These are phyloP conservation scores for Drosophila neocordata DNA, from an alignment of 1,140 invertebrate species.

Conservation along the genomic window DNA sequence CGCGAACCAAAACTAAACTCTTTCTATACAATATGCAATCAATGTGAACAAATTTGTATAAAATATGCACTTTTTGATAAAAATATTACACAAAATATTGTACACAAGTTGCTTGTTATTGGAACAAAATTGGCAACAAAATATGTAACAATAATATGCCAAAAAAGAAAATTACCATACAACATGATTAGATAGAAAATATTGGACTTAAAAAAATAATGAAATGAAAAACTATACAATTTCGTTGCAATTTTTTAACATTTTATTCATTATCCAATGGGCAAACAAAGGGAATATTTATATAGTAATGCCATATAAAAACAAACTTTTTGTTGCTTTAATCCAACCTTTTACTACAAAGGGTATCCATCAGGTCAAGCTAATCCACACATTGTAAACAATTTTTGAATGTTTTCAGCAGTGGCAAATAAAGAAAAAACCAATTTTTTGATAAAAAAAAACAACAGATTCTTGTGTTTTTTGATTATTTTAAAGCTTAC, in stretches of 20 bases:
- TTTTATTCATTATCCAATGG: neutral
- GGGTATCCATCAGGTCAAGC: neutral
- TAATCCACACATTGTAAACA: neutral
- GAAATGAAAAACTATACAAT: neutral
- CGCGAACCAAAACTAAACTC: neutral
- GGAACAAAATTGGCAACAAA: neutral
- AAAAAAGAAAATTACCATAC: neutral
- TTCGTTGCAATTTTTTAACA: neutral
- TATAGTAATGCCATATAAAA: neutral
- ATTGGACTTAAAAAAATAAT: neutral
- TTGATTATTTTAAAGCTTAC: neutral
- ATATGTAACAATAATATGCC: neutral
- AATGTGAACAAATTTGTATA: conserved; percentile 1
- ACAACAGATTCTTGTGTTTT: neutral
- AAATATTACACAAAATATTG: neutral
- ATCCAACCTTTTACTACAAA: neutral
- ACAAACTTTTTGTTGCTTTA: neutral
- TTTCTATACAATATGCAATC: neutral
- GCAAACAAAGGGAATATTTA: neutral
- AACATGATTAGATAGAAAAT: neutral
- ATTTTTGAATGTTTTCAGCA: neutral
- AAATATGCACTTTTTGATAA: neutral
- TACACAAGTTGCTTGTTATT: neutral
- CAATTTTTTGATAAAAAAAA: neutral
- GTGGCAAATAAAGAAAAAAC: neutral